Conservation (phyloP, 1,140 invertebrate genomes). For the Anagrus nilaparvatae region DNA sequence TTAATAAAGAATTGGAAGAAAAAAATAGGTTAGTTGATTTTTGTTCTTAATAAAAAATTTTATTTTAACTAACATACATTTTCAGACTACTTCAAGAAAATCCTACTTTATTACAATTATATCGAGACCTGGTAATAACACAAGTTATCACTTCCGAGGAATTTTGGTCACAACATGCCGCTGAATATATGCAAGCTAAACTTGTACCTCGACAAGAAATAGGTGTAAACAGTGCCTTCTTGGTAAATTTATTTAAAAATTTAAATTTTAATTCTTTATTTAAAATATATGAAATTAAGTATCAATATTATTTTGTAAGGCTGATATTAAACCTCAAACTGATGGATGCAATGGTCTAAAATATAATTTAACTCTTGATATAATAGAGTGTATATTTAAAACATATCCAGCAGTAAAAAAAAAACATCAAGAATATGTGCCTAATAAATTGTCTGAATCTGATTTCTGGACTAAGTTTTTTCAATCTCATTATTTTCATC, state of each 20-base stretch:
- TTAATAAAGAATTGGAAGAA: slow-evolving; percentile 86
- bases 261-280: neutral
- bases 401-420: slow-evolving; percentile 97
- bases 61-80: slow-evolving; percentile 12
- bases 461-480: slow-evolving; percentile 99
- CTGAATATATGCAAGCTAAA: slow-evolving; percentile 63
- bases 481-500: slow-evolving; percentile 99
- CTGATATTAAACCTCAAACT: slow-evolving; percentile 92
- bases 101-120: slow-evolving; percentile 72
- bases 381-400: slow-evolving; percentile 97
- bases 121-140: slow-evolving; percentile 88
- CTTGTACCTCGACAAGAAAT: slow-evolving; percentile 68
- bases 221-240: slow-evolving; percentile 49
- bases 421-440: slow-evolving; percentile 95
- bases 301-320: slow-evolving; percentile 41
- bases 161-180: slow-evolving; percentile 87
- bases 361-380: slow-evolving; percentile 94
- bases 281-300: slow-evolving; percentile 1
- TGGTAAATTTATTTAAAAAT: too few species aligned
- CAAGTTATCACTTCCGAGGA: slow-evolving; percentile 90
- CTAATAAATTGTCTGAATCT: slow-evolving; percentile 85
- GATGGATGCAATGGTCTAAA: slow-evolving; percentile 95
- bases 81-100: slow-evolving; percentile 68
- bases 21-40: slow-evolving; percentile 60
- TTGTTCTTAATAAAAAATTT: slow-evolving; percentile 5